Base-by-base conservation (phyloP, 2,888 invertebrate genomes). In the Drosophila rellima region DNA sequence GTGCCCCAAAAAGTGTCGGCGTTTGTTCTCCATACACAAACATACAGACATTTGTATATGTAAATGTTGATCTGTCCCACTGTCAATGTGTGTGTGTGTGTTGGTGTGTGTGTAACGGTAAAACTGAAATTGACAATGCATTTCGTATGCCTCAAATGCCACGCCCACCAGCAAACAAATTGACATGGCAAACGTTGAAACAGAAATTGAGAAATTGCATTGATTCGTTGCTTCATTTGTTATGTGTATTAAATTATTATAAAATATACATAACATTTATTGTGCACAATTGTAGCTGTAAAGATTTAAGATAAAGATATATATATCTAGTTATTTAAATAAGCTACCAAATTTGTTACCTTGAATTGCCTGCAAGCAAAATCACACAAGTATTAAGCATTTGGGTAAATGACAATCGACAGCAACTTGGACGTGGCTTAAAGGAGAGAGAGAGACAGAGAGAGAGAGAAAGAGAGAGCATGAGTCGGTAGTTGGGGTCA, bases 91-190 rank as follows among this genome's bases (percentile, higher is more conserved):
- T 67, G 37, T 44, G 51, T 52, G 51, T 40, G 11, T 17, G 11
- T 39, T 1, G 3, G 39, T 6, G 15, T 52, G 47, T 57, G 54
- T 44, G 57, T 66, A 72, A 74, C 55, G 55, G 69, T 74, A 66
- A 80, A 72, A 61, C 72, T 78, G 66, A 78, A 78, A 81, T 84
- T 74, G 66, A 66, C 80, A 82, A 77, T 82, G 84, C 80, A 82
- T 66, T 80, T 71, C 56, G 8, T 33, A 55, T 39, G 62, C 55
- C 35, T 35, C 5, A 20, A 20, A 15, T 65, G 52, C 55, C 74
- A 73, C 50, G 63, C 78, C 73, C 60, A 51, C 63, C 4, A 15
- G 7, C 33, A 11, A 11, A 10, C 55, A 70, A 31, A 84, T 80
- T 84, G 78, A 70, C 67, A 70, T 60, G 44, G 78, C 67, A 73